phyloP scores from a whole-genome alignment of 1,140 invertebrate genomes.

The Eupeodes corollae region DNA sequence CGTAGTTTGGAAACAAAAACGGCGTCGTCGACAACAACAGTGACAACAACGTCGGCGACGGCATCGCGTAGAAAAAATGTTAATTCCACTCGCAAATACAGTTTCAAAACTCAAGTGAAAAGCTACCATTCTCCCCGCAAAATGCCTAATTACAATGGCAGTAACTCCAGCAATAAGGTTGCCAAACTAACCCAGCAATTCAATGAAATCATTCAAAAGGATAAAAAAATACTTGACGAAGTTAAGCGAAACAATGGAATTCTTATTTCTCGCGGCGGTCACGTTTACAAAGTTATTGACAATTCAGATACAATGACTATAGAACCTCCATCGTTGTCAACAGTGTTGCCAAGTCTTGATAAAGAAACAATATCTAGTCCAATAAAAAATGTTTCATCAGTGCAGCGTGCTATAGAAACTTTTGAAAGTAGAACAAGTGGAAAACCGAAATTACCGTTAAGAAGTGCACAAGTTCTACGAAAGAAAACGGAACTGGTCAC shows the following conservation, averaged over 20 bases:
- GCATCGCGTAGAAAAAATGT: neutral
- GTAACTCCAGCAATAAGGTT: constrained; percentile 22
- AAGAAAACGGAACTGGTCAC: constrained; percentile 22
- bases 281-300: constrained; percentile 34
- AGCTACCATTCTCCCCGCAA: constrained; percentile 8
- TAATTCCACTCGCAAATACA: constrained; percentile 25
- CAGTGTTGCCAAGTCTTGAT: neutral
- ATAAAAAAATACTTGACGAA: constrained; percentile 29
- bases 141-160: constrained; percentile 1
- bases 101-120: constrained; percentile 34
- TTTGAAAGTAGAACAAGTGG: constrained; percentile 30
- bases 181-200: constrained; percentile 40
- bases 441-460: constrained; percentile 36
- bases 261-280: constrained; percentile 20
- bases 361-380: neutral
- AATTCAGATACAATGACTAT: constrained; percentile 3
- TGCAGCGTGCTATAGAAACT: constrained; percentile 37
- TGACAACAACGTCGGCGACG: neutral
- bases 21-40: neutral
- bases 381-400: constrained; percentile 13
- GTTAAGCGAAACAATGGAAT: constrained; percentile 34
- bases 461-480: constrained; percentile 24
- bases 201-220: constrained; percentile 38
- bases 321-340: neutral
- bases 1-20: neutral